Evolutionary conservation across 2,888 invertebrate genomes (phyloP), one percentile per base, ranked within the genome.

Genomic region (Griposia aprilina): DNA sequence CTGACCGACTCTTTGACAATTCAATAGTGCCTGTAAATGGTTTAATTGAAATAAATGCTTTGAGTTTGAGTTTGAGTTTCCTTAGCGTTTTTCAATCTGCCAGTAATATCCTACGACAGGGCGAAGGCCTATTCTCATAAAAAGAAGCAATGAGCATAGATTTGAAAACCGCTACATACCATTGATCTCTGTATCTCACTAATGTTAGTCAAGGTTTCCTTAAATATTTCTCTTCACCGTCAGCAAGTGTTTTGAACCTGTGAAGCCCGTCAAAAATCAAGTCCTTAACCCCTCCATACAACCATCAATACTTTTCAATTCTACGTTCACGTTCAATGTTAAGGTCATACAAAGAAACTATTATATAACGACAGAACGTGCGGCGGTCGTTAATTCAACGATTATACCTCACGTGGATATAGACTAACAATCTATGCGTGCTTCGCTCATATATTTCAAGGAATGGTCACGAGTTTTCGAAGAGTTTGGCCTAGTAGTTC

Each of bases 291-390:
- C 11, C 17, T 50, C 20, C 1, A 36, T 0, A 36, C 11, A 41
- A 41, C 3, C 3, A 45, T 26, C 30, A 60, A 77, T 55, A 41
- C 20, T 45, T 45, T 6, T 59, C 60, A 41, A 57, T 36, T 41
- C 17, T 15, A 66, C 30, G 26, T 57, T 74, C 41, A 73, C n/a
- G 50, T 68, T 74, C 82, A 82, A 74, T 82, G 82, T 71, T 67
- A 82, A 71, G 72, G 69, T 66, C 66, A 57, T 0, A 11, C 17
- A 36, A 65, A 36, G 23, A 36, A 74, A 83, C 36, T 45, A n/a
- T 81, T 83, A 77, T 45, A 60, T 81, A 81, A 83, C 55, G 0
- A 3, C 0, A 13, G 67, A 83, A 68, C 81, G 71, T 81, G 83
- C 2, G 23, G 15, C 20, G 50, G 7, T 74, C 74, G 55, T 81